Percentiles rank a stretch among this genome's conserved stretches.
phyloP scores from a whole-genome alignment of 1,140 invertebrate species.

The Aphaenogaster floridana region DNA sequence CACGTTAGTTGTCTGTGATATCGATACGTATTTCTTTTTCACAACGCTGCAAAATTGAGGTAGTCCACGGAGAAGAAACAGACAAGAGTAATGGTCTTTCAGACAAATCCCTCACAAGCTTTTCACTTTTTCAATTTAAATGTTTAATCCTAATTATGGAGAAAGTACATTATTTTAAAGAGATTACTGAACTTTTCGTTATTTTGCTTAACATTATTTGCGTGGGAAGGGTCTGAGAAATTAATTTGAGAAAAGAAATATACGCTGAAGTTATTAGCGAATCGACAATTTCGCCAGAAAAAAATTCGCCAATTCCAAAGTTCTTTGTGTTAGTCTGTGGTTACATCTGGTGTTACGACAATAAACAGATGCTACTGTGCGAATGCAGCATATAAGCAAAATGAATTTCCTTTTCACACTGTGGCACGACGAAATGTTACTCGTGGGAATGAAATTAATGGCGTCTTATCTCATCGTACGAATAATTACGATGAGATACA shows the following conservation, averaged over 20 bases:
- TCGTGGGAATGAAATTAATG: slow-evolving; percentile 61
- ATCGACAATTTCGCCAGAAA: not conserved
- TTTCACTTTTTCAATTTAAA: not conserved
- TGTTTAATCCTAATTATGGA: not conserved
- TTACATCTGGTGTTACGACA: slow-evolving; percentile 49
- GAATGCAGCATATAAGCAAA: slow-evolving; percentile 11
- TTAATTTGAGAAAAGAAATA: not conserved
- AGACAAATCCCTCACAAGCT: not conserved
- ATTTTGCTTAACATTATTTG: not conserved
- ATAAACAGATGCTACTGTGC: slow-evolving; percentile 42
- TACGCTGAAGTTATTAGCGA: not conserved
- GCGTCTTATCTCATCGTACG: slow-evolving; percentile 23
- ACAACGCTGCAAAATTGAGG: not conserved
- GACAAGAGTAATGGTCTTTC: not conserved
- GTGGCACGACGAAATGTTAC: slow-evolving; percentile 12
- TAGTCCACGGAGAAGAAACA: not conserved
- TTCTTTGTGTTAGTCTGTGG: not conserved
- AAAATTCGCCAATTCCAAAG: not conserved
- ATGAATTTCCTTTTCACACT: slow-evolving; percentile 52
- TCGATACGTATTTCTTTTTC: slow-evolving; percentile 4
- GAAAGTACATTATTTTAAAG: not conserved
- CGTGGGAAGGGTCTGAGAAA: not conserved
- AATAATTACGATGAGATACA: slow-evolving; percentile 53
- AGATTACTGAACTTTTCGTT: not conserved
- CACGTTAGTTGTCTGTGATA: slow-evolving; percentile 3